Evolutionary conservation across 2,113 vertebrate genomes (phyloP), one percentile per base, ranked within the genome.

Genomic region (Apus apus): DNA sequence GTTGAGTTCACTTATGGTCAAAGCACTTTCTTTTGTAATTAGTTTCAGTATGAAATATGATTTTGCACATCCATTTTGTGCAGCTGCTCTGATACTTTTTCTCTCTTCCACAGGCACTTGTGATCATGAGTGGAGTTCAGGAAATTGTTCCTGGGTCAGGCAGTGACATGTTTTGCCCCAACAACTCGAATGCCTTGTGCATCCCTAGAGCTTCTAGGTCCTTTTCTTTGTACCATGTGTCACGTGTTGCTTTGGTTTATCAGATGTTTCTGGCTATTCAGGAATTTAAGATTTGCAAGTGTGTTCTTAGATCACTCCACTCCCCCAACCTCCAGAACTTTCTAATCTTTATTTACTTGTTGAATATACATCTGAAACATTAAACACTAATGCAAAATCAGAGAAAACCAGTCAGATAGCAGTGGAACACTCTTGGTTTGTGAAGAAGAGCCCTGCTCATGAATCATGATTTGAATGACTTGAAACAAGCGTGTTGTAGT

Each of bases 11-110:
- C 1, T 48, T 70, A 25, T 6, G 9, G 32, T 38, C 18, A 68
- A 30, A 43, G 18, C 16, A 9, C 13, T 82, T 53, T 23, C 34
- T 58, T 87, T 38, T 40, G 20, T 34, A 23, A 7, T 56, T 43
- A 16, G 1, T 56, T 74, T 66, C 3, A 3, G 3, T n/a, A n/a
- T 20, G 6, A 78, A 66, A 67, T 32, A 34, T 0, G 8, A 20
- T 74, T 61, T 71, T 61, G 43, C 17, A 22, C 0, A 0, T n/a
- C 5, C 4, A 43, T 13, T 19, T 53, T 23, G 26, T 25, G 2
- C 19, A 85, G 60, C 15, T 0, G 0, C 21, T 26, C 7, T 38
- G 38, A 38, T 38, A 38, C 10, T 20, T 48, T 56, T 80, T 48
- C 8, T 65, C 14, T 61, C 15, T 67, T 73, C 27, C 30, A 15